Evolutionary conservation across 2,888 invertebrate species (phyloP).

Genomic region (Bruchidius siliquastri): DNA sequence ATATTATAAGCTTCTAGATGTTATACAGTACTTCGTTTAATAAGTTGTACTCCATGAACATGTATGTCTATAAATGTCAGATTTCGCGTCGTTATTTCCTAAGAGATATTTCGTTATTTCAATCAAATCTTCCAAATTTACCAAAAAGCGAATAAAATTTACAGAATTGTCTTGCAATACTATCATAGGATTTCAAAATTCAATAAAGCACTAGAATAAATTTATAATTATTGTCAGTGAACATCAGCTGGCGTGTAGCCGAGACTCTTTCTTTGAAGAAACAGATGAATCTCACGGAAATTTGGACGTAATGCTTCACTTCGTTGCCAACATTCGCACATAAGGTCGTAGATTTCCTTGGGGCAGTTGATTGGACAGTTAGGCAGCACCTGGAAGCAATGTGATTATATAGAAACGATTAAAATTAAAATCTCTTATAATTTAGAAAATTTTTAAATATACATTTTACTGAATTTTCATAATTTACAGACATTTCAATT

Average conservation of each 20-base stretch:
- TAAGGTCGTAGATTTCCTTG: slow-evolving; percentile 79
- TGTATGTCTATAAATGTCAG: too few relatives aligned
- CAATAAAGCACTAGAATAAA: background rate
- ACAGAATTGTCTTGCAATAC: background rate
- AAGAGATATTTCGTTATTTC: too few relatives aligned
- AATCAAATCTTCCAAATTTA: too few relatives aligned
- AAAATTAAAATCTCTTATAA: background rate
- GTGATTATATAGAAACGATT: too few relatives aligned
- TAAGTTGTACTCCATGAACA: too few relatives aligned
- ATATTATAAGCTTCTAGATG: too few relatives aligned
- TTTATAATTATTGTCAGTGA: background rate
- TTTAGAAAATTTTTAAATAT: too few relatives aligned
- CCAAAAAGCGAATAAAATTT: too few relatives aligned
- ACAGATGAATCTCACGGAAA: slow-evolving; percentile 80
- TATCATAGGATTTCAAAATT: background rate
- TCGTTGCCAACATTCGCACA: slow-evolving; percentile 83
- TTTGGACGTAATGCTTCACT: slow-evolving; percentile 72
- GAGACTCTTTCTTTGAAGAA: slow-evolving; percentile 73
- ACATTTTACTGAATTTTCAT: too few relatives aligned
- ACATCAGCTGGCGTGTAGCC: slow-evolving; percentile 49
- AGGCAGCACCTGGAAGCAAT: slow-evolving; percentile 50
- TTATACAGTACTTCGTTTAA: too few relatives aligned
- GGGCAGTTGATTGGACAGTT: slow-evolving; percentile 73
- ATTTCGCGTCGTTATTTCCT: too few relatives aligned
- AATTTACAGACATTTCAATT: too few relatives aligned